Evolutionary conservation across 2,113 vertebrate species (phyloP).

Genomic region (Centrocercus urophasianus): DNA sequence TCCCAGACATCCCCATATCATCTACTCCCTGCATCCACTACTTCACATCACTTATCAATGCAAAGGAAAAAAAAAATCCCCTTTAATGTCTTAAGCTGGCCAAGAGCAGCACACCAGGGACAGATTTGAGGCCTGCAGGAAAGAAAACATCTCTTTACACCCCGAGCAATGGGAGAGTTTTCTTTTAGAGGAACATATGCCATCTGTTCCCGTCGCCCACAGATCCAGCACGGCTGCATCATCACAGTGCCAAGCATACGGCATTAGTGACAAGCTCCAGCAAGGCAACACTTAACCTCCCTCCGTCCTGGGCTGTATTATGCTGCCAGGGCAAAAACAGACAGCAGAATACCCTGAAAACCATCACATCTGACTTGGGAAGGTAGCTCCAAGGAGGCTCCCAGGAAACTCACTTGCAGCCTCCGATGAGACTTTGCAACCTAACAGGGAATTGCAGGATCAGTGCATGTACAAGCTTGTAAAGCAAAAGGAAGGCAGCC

Average conservation of each 20-base stretch:
- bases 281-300: not conserved
- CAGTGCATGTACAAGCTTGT: rapidly evolving
- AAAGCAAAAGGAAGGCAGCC: not conserved
- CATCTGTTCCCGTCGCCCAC: conserved; percentile 53
- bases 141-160: not conserved
- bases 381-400: not conserved
- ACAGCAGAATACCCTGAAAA: rapidly evolving
- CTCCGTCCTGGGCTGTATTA: not conserved
- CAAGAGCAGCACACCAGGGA: not conserved
- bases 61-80: not conserved
- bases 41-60: not conserved
- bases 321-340: not conserved
- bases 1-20: rapidly evolving
- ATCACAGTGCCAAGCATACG: not conserved
- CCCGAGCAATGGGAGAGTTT: not conserved
- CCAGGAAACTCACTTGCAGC: not conserved
- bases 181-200: conserved; percentile 35
- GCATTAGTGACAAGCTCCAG: not conserved
- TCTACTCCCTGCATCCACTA: rapidly evolving
- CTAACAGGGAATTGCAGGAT: not conserved
- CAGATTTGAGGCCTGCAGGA: not conserved
- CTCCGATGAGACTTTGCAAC: not conserved
- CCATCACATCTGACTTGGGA: not conserved
- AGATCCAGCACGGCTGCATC: not conserved
- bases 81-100: not conserved